These are phyloP conservation scores for Aphaenogaster rudis DNA, from an alignment of 1,140 invertebrate species.

Conservation along the genomic window DNA sequence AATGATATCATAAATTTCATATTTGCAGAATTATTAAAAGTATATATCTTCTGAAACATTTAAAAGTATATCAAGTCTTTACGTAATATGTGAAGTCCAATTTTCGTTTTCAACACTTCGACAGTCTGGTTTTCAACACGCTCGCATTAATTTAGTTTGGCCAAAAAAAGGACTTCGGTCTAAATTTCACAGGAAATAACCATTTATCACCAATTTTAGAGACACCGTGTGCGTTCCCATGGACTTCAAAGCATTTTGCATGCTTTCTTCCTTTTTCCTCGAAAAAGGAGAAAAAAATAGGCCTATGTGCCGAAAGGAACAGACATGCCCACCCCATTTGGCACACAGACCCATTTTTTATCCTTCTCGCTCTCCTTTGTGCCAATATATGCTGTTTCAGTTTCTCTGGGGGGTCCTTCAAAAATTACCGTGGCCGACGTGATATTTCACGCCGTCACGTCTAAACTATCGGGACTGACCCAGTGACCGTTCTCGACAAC, in stretches of 20 bases:
- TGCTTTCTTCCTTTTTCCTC: conserved; percentile 5
- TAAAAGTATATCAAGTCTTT: neutral
- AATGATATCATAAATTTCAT: neutral
- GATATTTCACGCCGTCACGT: conserved; percentile 45
- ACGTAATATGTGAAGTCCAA: no score
- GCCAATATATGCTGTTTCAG: conserved; percentile 11
- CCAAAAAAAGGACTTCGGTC: neutral
- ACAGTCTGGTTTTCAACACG: neutral
- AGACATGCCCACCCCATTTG: neutral
- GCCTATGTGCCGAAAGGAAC: conserved; percentile 25
- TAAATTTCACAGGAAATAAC: neutral
- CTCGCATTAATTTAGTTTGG: neutral
- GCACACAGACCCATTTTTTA: conserved; percentile 38
- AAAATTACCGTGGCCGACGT: conserved; percentile 48
- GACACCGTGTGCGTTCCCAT: conserved; percentile 1
- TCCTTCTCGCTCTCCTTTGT: conserved; percentile 17
- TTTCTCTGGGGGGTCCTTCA: neutral
- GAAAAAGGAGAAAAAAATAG: conserved; percentile 25
- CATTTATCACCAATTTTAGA: conserved; percentile 26
- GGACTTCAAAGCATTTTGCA: neutral
- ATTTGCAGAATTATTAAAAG: neutral
- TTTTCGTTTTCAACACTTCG: neutral
- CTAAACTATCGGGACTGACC: conserved; percentile 25
- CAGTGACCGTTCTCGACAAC: neutral
- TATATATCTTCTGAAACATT: neutral